Evolutionary conservation across 2,113 vertebrate genomes (phyloP), one percentile per base, ranked within the genome.

Genomic region (Ageneiosus marmoratus): DNA sequence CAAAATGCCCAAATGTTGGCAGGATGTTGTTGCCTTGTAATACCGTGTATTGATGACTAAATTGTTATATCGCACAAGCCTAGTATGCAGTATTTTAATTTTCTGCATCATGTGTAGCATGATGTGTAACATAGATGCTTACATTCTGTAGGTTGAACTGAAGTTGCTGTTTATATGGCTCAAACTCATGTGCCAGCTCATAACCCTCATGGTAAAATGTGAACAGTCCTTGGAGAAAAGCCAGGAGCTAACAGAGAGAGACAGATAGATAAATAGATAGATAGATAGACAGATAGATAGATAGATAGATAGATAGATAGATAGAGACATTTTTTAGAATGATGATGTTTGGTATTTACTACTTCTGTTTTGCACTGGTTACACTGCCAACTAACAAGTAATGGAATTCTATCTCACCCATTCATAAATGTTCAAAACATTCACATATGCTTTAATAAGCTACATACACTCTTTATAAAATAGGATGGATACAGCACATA

Each of bases 161-260:
- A 82, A 99, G 94, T 90, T 99, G 97, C 58, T 99, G 96, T 88
- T 99, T 99, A 90, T 99, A 99, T 0, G 97, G 98, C 51, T 97
- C 95, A 87, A 99, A 98, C 86, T 99, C 98, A 79, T 98, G 96
- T 82, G 97, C 97, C 85, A 99, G 94, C 89, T 99, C 98, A 58
- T 99, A 99, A 89, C 98, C 98, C 92, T 99, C 97, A 13, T 99
- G 98, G 93, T 99, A 99, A 93, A 99, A 99, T 0, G 97, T 99
- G 91, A 99, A 99, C 87, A 99, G 89, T 18, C 98, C 98, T 91
- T 99, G 98, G 83, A 99, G 97, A 90, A 99, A 99, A 1, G 98
- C 96, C 94, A 99, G 91, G 81, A 99, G 96, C 98, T 99, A 95
- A 56, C 91, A 82, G 80, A 77, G 80, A 77, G 34, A 88, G 6